Base-by-base conservation (phyloP, 2,797 vertebrate species). In the Salarias fasciatus region DNA sequence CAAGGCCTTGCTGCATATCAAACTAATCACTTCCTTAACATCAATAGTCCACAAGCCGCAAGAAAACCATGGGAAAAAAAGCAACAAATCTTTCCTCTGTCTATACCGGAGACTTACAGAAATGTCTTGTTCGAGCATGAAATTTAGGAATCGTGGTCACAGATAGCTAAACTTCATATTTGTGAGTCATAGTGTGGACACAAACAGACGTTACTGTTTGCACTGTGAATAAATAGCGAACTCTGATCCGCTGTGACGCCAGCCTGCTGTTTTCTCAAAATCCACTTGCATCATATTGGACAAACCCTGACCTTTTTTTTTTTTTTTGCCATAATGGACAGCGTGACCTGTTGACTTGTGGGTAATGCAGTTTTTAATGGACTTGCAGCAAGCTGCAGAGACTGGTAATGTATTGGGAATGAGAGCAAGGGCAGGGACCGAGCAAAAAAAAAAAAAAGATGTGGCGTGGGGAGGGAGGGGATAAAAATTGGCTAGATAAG, bases 361-460 rank as follows among this genome's bases (percentile, higher is more conserved):
- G 72, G 79, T 82, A 83, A 86, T 83, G 64, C 57, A 69, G 73
- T 83, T 86, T 86, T 86, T 84, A 87, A 87, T 86, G 73, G 77
- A 89, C 83, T 83, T 24, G 11, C 62, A 68, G 30, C 14, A 82
- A 75, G 58, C 66, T 78, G 67, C 51, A 51, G 56, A 63, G 54
- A 18, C 29, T 0, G 1, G 28, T 28, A 68, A 66, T 47, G 52
- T 15, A 47, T 45, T 4, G 33, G 31, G 41, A 50, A 53, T 6
- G 18, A 53, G 6, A 37, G 47, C 4, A 9, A 48, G 37, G 46
- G n/a, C 41, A 52, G 38, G 45, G 42, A 65, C 45, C 36, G 10
- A 29, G 37, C 28, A 29, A 55, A 42, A 56, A 63, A 63, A 59
- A 24, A 52, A 58, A 35, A 75, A 46, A 60, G 63, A 79, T 64